These are phyloP conservation scores for Motacilla tschutschensis DNA, from an alignment of 2,113 vertebrate species.

Conservation along the genomic window DNA sequence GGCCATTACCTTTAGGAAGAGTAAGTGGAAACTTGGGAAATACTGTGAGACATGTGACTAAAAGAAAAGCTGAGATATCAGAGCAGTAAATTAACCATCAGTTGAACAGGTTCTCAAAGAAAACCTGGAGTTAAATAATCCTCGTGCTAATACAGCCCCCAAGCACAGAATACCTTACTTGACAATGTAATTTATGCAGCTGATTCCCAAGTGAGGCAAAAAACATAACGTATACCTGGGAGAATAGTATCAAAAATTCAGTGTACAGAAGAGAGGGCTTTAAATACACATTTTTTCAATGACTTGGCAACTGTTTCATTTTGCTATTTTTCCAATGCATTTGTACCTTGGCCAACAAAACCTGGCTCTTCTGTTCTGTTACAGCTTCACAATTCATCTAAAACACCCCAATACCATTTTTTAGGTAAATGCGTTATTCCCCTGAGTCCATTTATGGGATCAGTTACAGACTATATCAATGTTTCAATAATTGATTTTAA, in stretches of 20 bases:
- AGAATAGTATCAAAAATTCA: neutral
- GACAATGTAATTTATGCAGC: neutral
- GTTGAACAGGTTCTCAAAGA: neutral
- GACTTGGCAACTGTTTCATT: neutral
- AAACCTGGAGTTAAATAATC: neutral
- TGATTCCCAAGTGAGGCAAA: neutral
- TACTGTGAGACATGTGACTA: neutral
- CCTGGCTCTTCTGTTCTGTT: neutral
- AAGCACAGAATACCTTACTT: neutral
- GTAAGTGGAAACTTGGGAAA: neutral
- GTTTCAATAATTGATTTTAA: neutral
- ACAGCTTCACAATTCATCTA: neutral
- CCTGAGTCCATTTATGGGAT: neutral
- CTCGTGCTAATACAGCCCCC: neutral
- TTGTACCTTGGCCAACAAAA: neutral
- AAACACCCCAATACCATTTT: neutral
- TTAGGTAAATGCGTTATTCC: neutral
- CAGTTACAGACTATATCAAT: neutral
- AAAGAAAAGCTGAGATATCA: neutral
- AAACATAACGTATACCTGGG: neutral
- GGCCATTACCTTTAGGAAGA: neutral
- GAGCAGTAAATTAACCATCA: neutral
- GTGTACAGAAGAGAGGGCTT: neutral
- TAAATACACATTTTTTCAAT: neutral
- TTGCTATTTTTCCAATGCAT: neutral